Base-by-base conservation (phyloP, 2,888 invertebrate genomes). In the Poecilus cupreus region DNA sequence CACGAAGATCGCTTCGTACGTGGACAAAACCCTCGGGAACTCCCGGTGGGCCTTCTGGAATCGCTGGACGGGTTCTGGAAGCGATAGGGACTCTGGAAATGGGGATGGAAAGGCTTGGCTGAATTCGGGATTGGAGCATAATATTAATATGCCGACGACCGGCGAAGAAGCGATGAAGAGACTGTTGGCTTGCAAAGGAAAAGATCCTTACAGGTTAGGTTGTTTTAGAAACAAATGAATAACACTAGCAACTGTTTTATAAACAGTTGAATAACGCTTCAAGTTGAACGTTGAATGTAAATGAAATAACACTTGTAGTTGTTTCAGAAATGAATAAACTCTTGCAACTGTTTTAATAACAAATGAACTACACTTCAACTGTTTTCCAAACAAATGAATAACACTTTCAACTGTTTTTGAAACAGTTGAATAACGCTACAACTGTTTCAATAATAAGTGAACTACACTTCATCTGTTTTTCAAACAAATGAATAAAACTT, bases 101-200 rank as follows among this genome's bases (percentile, higher is more conserved):
- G 72, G 72, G 43, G 80, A 82, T 64, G 54, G 82, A 82, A 32
- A 74, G 77, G 86, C 86, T 83, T 90, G 90, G 90, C 87, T 90
- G 77, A 90, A 90, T 54, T 89, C 89, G 49, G 93, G 93, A 68
- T 89, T 94, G 20, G 93, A 93, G 82, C 90, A 91, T 84, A 96
- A 96, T 87, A 96, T 96, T 87, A 92, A 93, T 18, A 91, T 98
- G 87, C 97, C 98, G 0, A 93, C 95, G 60, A 97, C 96, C 2
- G 96, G 98, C 5, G 97, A 97, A 85, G 98, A 98, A 89, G 98
- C 98, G 51, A 97, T 98, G 96, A 97, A 96, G 89, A 91, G 97
- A 86, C 91, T 98, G 84, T 90, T 98, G 13, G 96, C 97, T 75
- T 97, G 97, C 88, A 97, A 97, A 91, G 98, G 97, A 84, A 97